phyloP scores from a whole-genome alignment of 2,797 vertebrate species.

The Melanotaenia parkinsoni region DNA sequence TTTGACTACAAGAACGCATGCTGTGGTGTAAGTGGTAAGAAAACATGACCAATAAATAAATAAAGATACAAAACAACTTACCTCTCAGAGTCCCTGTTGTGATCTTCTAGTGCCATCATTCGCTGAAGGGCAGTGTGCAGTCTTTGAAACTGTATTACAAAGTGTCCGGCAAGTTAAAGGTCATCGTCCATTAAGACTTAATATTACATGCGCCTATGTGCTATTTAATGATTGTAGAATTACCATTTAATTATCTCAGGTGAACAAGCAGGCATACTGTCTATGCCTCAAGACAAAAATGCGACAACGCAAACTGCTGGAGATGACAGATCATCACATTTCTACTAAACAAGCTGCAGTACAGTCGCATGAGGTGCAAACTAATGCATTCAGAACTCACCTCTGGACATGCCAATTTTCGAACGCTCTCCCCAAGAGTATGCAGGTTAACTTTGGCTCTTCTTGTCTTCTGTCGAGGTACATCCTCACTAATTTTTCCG shows the following conservation, averaged over 20 bases:
- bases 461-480: constrained; percentile 87
- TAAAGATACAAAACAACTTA: constrained; percentile 67
- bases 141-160: constrained; percentile 87
- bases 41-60: neutral
- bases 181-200: constrained; percentile 39
- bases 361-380: constrained; percentile 22
- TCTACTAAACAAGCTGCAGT: neutral
- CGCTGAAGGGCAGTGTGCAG: constrained; percentile 90
- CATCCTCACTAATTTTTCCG: constrained; percentile 77
- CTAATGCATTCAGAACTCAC: constrained; percentile 78
- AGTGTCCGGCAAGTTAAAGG: constrained; percentile 71
- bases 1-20: neutral
- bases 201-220: constrained; percentile 15
- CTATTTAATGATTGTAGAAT: constrained; percentile 4
- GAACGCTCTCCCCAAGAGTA: constrained; percentile 94
- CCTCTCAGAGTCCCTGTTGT: constrained; percentile 86
- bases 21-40: neutral
- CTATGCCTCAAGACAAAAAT: constrained; percentile 5
- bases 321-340: neutral
- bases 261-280: neutral
- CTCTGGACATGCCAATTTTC: constrained; percentile 95
- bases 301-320: neutral
- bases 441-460: constrained; percentile 94
- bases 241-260: constrained; percentile 2
- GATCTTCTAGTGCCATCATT: constrained; percentile 82